Conservation (phyloP, 2,888 invertebrate species). For the Rhorus exstirpatorius region DNA sequence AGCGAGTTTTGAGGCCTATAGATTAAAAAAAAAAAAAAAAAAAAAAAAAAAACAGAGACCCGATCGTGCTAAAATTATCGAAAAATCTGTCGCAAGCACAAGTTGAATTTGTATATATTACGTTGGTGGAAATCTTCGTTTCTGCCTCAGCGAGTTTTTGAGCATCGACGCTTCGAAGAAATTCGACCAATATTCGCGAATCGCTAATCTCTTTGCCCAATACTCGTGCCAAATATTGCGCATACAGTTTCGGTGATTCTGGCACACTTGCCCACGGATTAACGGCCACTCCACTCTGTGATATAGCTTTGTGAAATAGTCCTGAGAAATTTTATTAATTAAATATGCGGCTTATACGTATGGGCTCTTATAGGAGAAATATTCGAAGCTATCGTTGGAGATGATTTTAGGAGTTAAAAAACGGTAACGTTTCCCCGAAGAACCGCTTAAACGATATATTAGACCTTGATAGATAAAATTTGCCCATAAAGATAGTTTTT, state of each 20-base stretch:
- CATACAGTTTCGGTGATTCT: slow-evolving; percentile 68
- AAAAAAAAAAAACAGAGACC: not conserved
- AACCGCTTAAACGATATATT: no score
- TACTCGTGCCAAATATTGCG: slow-evolving; percentile 70
- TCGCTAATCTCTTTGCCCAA: slow-evolving; percentile 76
- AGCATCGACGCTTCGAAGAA: slow-evolving; percentile 75
- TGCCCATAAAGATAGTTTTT: no score
- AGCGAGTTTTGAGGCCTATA: slow-evolving; percentile 43
- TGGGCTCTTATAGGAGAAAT: no score
- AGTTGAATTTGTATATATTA: slow-evolving; percentile 32
- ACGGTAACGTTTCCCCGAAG: no score
- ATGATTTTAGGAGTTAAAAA: no score
- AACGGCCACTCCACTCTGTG: slow-evolving; percentile 77
- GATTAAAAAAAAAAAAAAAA: not conserved
- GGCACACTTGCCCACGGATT: slow-evolving; percentile 76
- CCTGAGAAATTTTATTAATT: slow-evolving; percentile 73
- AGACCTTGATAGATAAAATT: no score
- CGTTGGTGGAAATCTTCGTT: slow-evolving; percentile 58
- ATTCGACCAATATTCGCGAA: slow-evolving; percentile 76
- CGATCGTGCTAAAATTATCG: not conserved
- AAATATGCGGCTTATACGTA: no score
- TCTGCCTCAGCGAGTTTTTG: slow-evolving; percentile 70
- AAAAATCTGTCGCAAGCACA: slow-evolving; percentile 30
- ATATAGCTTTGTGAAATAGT: slow-evolving; percentile 81
- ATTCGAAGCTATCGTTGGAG: no score